phyloP scores from a whole-genome alignment of 2,797 vertebrate species.

The Cephalopachus bancanus region DNA sequence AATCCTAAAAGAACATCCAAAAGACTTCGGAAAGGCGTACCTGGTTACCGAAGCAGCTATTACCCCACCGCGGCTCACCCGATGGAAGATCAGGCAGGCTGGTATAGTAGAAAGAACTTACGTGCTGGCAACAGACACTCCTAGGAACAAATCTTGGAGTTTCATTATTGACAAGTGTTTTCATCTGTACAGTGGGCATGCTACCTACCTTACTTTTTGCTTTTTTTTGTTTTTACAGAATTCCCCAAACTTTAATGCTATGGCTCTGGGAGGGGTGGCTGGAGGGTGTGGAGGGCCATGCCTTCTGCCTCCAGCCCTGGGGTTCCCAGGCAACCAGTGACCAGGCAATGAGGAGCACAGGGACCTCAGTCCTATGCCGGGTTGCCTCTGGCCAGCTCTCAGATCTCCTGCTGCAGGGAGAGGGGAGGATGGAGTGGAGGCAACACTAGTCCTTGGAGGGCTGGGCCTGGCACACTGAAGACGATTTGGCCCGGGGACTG shows the following conservation, averaged over 20 bases:
- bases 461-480: background rate
- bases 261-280: background rate
- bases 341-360: background rate
- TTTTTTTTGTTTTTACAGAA: background rate
- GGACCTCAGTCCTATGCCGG: background rate
- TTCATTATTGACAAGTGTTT: background rate
- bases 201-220: background rate
- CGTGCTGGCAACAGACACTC: background rate
- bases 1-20: background rate
- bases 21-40: background rate
- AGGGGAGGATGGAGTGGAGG: no score
- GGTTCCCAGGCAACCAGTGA: background rate
- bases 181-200: background rate
- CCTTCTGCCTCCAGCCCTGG: background rate
- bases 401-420: no score
- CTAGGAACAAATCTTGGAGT: background rate
- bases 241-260: constrained; percentile 60
- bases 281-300: background rate
- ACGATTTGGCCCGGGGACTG: background rate
- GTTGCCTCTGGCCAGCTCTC: background rate
- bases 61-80: no score
- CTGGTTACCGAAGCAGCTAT: background rate
- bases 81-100: no score
- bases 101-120: background rate
- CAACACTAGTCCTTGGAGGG: background rate